Conservation (phyloP, 2,797 vertebrate genomes). For the Spatula clypeata region DNA sequence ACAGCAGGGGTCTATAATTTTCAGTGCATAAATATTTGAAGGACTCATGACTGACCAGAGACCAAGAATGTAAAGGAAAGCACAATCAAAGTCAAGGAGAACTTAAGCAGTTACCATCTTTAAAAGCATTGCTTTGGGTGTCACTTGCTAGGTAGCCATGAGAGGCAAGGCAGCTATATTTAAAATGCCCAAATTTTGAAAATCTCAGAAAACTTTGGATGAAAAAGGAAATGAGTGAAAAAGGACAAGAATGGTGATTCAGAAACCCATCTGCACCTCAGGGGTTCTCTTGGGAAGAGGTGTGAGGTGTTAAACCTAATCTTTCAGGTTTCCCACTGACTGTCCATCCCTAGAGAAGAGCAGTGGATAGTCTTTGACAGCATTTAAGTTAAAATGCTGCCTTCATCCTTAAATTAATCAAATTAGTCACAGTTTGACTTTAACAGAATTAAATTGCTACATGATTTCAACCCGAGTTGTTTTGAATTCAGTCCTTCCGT, state of each 20-base stretch:
- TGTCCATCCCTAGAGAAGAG: background rate
- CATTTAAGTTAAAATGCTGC: background rate
- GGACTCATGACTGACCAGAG: background rate
- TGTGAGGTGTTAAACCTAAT: background rate
- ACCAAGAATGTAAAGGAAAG: background rate
- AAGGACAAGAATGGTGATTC: background rate
- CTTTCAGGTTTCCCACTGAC: background rate
- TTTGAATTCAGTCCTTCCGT: background rate
- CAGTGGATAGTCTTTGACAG: fast-evolving
- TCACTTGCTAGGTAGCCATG: background rate
- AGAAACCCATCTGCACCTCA: background rate
- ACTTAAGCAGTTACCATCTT: background rate
- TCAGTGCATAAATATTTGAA: background rate
- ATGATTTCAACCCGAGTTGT: background rate
- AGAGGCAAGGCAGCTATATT: background rate
- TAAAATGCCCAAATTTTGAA: background rate
- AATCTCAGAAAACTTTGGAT: background rate
- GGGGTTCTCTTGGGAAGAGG: background rate
- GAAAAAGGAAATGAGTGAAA: background rate
- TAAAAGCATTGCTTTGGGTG: background rate
- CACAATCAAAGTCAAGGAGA: background rate
- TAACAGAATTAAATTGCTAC: background rate
- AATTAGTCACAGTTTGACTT: background rate
- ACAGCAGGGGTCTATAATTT: background rate
- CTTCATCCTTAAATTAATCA: background rate